Base-by-base conservation (phyloP, 1,140 invertebrate species). In the Drosophila auraria region DNA sequence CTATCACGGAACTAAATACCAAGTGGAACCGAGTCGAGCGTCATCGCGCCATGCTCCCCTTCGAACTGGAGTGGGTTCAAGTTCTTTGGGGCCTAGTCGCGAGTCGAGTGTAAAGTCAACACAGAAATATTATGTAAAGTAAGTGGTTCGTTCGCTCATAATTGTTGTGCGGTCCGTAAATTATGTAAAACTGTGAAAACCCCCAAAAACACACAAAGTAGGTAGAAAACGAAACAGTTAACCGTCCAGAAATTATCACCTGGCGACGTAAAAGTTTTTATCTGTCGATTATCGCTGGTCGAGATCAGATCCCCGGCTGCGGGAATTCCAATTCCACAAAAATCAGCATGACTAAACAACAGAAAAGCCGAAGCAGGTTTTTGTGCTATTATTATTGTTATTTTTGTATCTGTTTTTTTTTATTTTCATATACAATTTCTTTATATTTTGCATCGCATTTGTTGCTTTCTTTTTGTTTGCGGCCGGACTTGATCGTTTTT, bases 261-360 rank as follows among this genome's bases (percentile, higher is more conserved):
- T 70, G 66, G 44, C 65, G 69, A 83, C 83, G 65, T 82, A 78
- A 86, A 86, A 86, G 82, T 83, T 87, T 82, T 79, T 86, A 81
- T 87, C 73, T 71, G 58, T 20, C 74, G 73, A 77, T 80, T 73
- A 73, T 80, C 71, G 77, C 76, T 80, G 65, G 42, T 45, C 59
- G 57, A 76, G 60, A 70, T 78, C 66, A 64, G 50, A 68, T 60
- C 71, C 69, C 74, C 65, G 33, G 20, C 61, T 53, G 68, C 69
- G 86, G 86, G 86, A 89, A 89, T 89, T 89, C 86, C 86, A 87
- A 64, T 79, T 82, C 74, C 78, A 73, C 38, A 71, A 82, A 83
- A 89, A 83, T 89, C 84, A 89, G 81, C 86, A 89, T 89, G 84
- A 89, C 84, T 84, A 73, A 84, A 89, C 58, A 72, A 38, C 54